A percentile compares a stretch with the other conserved stretches of the same genome.
Evolutionary conservation across 2,888 invertebrate species (phyloP).

Genomic region (Phymatocera aterrima): DNA sequence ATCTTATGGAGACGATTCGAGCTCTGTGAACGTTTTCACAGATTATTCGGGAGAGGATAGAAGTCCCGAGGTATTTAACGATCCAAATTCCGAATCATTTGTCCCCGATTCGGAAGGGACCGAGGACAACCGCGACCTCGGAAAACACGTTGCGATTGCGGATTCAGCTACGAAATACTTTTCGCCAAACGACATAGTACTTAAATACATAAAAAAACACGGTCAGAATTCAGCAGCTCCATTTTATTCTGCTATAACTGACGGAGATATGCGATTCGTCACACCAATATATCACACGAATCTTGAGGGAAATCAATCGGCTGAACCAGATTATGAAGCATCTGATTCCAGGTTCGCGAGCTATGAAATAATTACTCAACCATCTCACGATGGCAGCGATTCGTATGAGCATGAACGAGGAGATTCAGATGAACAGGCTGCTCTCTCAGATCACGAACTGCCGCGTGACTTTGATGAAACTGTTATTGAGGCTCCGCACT

Average conservation of each 20-base stretch:
- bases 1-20: background rate
- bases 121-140: background rate
- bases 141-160: slow-evolving; percentile 37
- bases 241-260: background rate
- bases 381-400: background rate
- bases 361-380: background rate
- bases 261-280: background rate
- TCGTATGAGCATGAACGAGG: background rate
- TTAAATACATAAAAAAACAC: slow-evolving; percentile 59
- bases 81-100: background rate
- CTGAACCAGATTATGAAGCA: background rate
- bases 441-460: too few relatives aligned
- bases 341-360: background rate
- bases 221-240: background rate
- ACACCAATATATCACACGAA: background rate
- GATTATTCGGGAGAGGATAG: background rate
- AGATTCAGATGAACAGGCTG: background rate
- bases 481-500: too few relatives aligned
- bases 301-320: background rate
- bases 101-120: background rate
- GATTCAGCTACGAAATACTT: slow-evolving; percentile 60
- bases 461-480: too few relatives aligned
- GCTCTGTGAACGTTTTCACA: background rate
- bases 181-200: slow-evolving; percentile 56
- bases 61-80: background rate